Percentiles rank a stretch among this genome's conserved stretches.
Evolutionary conservation across 2,797 vertebrate species (phyloP).

Genomic region (Labroides dimidiatus): DNA sequence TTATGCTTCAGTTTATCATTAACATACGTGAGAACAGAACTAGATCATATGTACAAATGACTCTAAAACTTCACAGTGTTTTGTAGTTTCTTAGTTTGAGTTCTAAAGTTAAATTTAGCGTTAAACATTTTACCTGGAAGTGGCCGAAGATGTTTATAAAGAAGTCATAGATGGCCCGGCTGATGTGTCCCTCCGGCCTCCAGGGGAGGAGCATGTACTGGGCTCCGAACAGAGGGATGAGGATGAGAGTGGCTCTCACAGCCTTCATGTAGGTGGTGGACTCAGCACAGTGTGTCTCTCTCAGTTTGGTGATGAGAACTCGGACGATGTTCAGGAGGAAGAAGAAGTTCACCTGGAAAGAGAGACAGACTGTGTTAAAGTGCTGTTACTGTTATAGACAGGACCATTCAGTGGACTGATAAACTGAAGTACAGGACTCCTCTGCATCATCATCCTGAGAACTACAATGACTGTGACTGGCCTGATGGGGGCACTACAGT

Average conservation of each 20-base stretch:
- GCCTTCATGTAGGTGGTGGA: constrained; percentile 86
- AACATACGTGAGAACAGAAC: no score
- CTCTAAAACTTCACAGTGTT: no score
- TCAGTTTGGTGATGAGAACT: constrained; percentile 87
- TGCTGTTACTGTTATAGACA: neutral
- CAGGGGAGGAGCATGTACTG: constrained; percentile 82
- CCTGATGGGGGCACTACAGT: constrained; percentile 41
- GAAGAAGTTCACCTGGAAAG: constrained; percentile 83
- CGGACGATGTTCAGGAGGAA: constrained; percentile 87
- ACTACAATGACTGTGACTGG: constrained; percentile 1
- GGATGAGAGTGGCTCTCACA: constrained; percentile 85
- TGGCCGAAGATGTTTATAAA: constrained; percentile 75
- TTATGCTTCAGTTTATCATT: no score
- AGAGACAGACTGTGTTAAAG: neutral
- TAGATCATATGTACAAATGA: no score
- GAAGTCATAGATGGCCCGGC: constrained; percentile 72
- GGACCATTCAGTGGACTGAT: neutral
- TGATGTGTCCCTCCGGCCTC: constrained; percentile 66
- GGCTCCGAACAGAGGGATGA: constrained; percentile 84
- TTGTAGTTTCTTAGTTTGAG: neutral
- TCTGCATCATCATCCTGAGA: neutral
- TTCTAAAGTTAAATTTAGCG: neutral
- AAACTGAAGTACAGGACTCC: neutral
- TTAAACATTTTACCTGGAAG: constrained; percentile 80
- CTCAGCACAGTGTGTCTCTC: constrained; percentile 82